Evolutionary conservation across 2,888 invertebrate species (phyloP).

Genomic region (Kryphioiulus occultus): DNA sequence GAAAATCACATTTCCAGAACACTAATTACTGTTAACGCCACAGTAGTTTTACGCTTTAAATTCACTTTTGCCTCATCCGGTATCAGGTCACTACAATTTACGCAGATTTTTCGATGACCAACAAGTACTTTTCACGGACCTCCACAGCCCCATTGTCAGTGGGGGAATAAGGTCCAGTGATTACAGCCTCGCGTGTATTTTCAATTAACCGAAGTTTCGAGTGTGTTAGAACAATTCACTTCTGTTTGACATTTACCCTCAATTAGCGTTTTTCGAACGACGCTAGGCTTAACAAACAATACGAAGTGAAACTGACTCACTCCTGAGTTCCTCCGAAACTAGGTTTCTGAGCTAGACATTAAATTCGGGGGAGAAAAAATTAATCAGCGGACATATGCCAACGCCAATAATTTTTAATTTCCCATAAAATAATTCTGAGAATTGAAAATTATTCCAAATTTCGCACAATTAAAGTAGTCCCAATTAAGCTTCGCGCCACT

Average conservation of each 20-base stretch:
- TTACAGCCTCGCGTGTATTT: constrained; percentile 3
- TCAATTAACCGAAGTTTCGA: neutral
- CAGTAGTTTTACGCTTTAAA: too few relatives aligned
- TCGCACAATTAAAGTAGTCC: neutral
- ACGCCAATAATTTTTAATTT: neutral
- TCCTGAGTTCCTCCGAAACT: neutral
- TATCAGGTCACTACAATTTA: neutral
- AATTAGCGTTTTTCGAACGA: constrained; percentile 12
- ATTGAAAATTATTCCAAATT: neutral
- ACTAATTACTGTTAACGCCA: too few relatives aligned
- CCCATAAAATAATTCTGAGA: neutral
- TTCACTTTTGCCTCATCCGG: neutral
- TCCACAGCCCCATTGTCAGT: neutral
- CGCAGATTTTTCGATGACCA: neutral
- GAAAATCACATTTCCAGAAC: too few relatives aligned
- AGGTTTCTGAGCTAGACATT: constrained; percentile 1
- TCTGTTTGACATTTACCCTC: constrained; percentile 35
- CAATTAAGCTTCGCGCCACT: neutral
- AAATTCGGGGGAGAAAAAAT: neutral
- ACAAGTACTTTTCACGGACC: neutral
- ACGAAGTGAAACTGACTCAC: neutral
- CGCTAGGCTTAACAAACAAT: neutral
- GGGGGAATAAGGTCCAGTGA: neutral
- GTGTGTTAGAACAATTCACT: constrained; percentile 14
- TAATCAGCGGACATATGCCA: neutral